Percentiles rank a stretch among this genome's conserved stretches.
Evolutionary conservation across 2,113 vertebrate genomes (phyloP).

Genomic region (Falco punctatus): DNA sequence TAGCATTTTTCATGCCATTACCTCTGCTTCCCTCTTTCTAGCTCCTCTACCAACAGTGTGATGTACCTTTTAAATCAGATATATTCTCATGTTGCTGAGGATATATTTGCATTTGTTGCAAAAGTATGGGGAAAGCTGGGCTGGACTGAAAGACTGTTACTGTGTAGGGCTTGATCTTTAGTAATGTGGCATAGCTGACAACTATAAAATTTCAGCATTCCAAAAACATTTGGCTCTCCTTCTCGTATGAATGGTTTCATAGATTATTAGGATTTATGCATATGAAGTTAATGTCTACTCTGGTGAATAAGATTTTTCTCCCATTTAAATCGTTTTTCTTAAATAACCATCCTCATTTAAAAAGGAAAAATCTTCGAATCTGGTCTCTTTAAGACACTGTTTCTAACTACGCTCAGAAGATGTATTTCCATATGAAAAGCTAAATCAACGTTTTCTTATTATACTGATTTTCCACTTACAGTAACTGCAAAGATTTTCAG

Average conservation of each 20-base stretch:
- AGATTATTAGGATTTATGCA: slow-evolving; percentile 20
- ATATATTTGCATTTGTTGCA: not conserved
- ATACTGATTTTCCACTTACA: slow-evolving; percentile 55
- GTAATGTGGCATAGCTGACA: not conserved
- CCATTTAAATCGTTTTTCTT: slow-evolving; percentile 30
- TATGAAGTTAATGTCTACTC: slow-evolving; percentile 9
- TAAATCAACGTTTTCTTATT: slow-evolving; percentile 59
- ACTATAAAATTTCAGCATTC: slow-evolving; percentile 30
- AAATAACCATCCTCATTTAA: slow-evolving; percentile 4
- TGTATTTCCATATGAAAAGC: slow-evolving; percentile 50
- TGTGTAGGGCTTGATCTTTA: not conserved
- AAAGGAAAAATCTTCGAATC: not conserved
- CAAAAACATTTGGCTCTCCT: not conserved
- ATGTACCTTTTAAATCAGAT: not conserved
- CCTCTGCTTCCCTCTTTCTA: not conserved
- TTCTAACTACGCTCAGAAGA: not conserved
- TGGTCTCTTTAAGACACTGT: not conserved
- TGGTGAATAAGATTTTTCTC: slow-evolving; percentile 3
- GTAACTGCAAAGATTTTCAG: slow-evolving; percentile 18
- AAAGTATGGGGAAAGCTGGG: not conserved
- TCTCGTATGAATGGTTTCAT: slow-evolving; percentile 14
- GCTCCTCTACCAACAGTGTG: not conserved
- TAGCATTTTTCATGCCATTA: not conserved
- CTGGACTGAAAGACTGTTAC: not conserved
- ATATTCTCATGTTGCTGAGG: not conserved